These are phyloP conservation scores for Cyprinus carpio DNA, from an alignment of 2,113 vertebrate species.

Conservation along the genomic window DNA sequence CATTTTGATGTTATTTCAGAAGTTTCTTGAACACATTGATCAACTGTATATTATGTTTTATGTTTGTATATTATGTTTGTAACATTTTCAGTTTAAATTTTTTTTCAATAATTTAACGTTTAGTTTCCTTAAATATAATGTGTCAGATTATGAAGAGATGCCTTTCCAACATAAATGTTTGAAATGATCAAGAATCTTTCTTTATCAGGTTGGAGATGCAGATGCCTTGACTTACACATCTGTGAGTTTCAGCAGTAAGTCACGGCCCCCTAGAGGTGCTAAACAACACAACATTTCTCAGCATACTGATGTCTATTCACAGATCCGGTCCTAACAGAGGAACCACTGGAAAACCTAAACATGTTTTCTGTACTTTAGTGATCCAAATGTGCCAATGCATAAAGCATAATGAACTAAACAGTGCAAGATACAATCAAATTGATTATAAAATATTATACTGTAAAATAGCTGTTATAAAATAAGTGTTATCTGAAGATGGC, in stretches of 20 bases:
- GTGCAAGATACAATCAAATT: not conserved
- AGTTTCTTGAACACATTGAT: not conserved
- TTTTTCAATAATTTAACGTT: not conserved
- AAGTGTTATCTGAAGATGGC: not conserved
- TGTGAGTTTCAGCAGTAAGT: slow-evolving; percentile 25
- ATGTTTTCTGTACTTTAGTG: not conserved
- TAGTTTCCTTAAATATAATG: not conserved
- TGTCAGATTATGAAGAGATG: not conserved
- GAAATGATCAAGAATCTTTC: not conserved
- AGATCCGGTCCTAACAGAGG: not conserved
- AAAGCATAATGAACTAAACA: not conserved
- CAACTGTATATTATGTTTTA: not conserved
- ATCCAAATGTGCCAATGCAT: not conserved
- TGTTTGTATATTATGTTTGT: not conserved
- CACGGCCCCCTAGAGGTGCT: slow-evolving; percentile 22
- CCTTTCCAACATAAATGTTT: not conserved
- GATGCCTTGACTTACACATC: slow-evolving; percentile 24
- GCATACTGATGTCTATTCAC: slow-evolving; percentile 3
- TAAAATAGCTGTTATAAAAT: not conserved
- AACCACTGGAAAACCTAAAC: not conserved
- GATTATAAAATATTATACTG: not conserved
- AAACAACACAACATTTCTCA: slow-evolving; percentile 19
- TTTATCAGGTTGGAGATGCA: not conserved
- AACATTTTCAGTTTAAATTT: not conserved
- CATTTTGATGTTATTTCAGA: not conserved